Evolutionary conservation across 2,113 vertebrate genomes (phyloP).

Genomic region (Ictalurus punctatus): DNA sequence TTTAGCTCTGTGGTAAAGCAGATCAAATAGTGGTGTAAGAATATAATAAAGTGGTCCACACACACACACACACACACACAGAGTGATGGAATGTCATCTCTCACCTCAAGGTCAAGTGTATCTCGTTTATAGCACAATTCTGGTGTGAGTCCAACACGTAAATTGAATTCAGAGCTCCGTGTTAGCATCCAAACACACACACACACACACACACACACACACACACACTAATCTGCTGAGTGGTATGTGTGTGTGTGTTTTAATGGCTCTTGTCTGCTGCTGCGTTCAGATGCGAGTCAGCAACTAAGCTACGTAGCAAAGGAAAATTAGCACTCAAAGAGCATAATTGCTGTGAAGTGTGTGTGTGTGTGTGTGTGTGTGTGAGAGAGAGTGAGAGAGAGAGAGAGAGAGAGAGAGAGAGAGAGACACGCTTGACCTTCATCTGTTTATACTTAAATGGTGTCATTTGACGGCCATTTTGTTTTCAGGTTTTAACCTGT

Average conservation of each 20-base stretch:
- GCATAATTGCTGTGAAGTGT: constrained; percentile 53
- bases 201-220: background rate
- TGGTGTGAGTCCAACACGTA: background rate
- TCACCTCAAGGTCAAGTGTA: background rate
- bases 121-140: background rate
- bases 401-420: background rate
- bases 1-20: background rate
- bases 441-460: constrained; percentile 58
- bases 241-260: constrained; percentile 2
- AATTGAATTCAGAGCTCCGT: constrained; percentile 4
- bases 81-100: constrained; percentile 12
- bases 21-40: background rate
- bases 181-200: background rate
- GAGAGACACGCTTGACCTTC: constrained; percentile 39
- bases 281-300: background rate
- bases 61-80: constrained; percentile 14
- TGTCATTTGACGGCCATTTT: constrained; percentile 44
- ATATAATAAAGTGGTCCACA: background rate
- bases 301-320: constrained; percentile 23
- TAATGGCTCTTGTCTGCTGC: background rate
- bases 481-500: constrained; percentile 38
- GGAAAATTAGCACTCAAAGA: constrained; percentile 44
- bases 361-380: constrained; percentile 41
- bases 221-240: background rate
- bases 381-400: background rate